Evolutionary conservation across 2,113 vertebrate species (phyloP), one percentile per base, ranked within the genome.

Genomic region (Pelobates fuscus): DNA sequence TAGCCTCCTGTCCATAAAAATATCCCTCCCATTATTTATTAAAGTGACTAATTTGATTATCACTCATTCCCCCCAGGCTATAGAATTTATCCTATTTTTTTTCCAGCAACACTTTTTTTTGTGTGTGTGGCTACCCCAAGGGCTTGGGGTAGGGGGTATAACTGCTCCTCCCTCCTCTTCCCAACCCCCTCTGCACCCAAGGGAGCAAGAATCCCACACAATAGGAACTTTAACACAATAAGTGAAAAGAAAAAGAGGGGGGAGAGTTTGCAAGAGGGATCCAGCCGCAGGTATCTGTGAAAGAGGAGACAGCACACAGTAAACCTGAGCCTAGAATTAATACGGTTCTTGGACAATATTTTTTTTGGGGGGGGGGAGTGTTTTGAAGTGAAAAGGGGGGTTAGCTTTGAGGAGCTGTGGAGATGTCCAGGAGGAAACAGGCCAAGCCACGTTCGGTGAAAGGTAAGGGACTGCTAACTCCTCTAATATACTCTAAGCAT

Each of bases 391-490:
- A 20, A 79, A 71, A n/a, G 73, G 70, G 78, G 64, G 78, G 80
- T 83, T 85, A 91, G 92, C 95, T 76, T 55, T 71, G 37, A 78
- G 84, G 81, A 85, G 80, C 78, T 78, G 79, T 88, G 86, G 94
- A 94, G 86, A 98, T 98, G 95, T 96, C 96, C 82, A 94, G 96
- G 82, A 92, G 96, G 84, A 98, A 98, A 89, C 96, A 98, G 92
- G 95, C 96, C 89, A 98, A 98, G 82, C 96, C 96, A 78, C 95
- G 96, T 81, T 96, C 96, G 80, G 96, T 98, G 73, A 98, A 98
- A 96, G 96, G 95, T 98, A 92, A 95, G 94, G 81, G 79, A n/a
- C 44, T 20, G 2, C 0, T 15, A 3, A 11, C 11, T 46, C 20
- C 63, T 11, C 37, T 3, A 41, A 43, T n/a, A n/a, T n/a, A n/a